Percentiles rank a stretch among this genome's conserved stretches.
phyloP scores from a whole-genome alignment of 2,113 vertebrate species.

The Romanogobio albipinnatus region DNA sequence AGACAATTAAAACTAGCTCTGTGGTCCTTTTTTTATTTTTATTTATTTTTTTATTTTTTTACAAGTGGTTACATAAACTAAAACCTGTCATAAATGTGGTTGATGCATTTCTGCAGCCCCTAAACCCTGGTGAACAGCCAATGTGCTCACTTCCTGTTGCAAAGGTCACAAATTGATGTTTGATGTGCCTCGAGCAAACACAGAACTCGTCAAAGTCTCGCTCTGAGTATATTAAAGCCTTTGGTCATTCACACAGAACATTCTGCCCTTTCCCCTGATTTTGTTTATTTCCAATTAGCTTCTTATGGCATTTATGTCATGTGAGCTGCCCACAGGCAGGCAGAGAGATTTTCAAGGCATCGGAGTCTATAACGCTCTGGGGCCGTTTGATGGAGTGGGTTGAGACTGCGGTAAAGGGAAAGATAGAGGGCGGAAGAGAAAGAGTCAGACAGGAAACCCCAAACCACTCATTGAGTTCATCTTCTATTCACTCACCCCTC shows the following conservation, averaged over 20 bases:
- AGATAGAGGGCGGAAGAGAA: neutral
- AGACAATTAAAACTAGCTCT: neutral
- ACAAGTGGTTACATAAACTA: neutral
- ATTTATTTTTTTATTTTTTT: neutral
- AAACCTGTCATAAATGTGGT: neutral
- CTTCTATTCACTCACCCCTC: conserved; percentile 12
- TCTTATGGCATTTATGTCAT: conserved; percentile 1
- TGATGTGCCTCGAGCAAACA: neutral
- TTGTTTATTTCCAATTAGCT: conserved; percentile 1
- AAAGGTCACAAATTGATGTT: neutral
- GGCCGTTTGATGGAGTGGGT: neutral
- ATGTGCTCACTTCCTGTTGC: neutral
- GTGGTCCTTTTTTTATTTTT: neutral
- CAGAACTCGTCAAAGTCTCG: neutral
- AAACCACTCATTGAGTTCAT: conserved; percentile 21
- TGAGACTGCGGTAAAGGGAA: neutral
- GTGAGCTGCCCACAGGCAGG: neutral
- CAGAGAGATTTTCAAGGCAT: conserved; percentile 7
- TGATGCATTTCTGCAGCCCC: neutral
- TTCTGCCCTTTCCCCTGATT: neutral
- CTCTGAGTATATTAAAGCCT: neutral
- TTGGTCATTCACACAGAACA: neutral
- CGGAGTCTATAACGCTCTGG: neutral
- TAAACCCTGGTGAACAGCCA: neutral
- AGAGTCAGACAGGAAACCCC: conserved; percentile 26